Percentiles rank a stretch among this genome's conserved stretches.
phyloP scores from a whole-genome alignment of 2,113 vertebrate genomes.

The Scalopus aquaticus region DNA sequence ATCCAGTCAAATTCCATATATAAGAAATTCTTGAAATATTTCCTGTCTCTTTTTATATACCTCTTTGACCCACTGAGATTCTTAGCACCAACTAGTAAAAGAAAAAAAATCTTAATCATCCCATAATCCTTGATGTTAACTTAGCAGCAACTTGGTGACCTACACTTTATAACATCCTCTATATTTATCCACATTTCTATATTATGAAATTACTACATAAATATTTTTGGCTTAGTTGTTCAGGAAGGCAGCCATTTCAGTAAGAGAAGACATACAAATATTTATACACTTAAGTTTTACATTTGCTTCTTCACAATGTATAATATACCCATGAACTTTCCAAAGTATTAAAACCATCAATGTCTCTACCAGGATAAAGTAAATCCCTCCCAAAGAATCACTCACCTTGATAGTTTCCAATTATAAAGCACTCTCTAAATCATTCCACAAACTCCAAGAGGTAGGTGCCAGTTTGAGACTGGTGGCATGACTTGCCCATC shows the following conservation, averaged over 20 bases:
- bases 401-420: neutral
- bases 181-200: neutral
- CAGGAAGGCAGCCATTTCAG: neutral
- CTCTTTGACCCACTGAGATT: neutral
- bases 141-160: neutral
- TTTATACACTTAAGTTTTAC: neutral
- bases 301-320: slow-evolving; percentile 44
- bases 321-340: neutral
- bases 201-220: neutral
- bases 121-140: neutral
- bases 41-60: neutral
- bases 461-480: neutral
- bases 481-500: neutral
- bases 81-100: neutral
- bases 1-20: neutral
- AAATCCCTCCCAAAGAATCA: slow-evolving; percentile 16
- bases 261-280: neutral
- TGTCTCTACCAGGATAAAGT: neutral
- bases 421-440: neutral
- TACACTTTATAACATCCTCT: neutral
- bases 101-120: neutral
- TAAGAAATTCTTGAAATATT: neutral
- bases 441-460: neutral
- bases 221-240: neutral
- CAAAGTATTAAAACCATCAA: neutral